A percentile compares a stretch with the other conserved stretches of the same genome.
Conservation (phyloP, 1,140 invertebrate genomes). For the Limonius californicus region DNA sequence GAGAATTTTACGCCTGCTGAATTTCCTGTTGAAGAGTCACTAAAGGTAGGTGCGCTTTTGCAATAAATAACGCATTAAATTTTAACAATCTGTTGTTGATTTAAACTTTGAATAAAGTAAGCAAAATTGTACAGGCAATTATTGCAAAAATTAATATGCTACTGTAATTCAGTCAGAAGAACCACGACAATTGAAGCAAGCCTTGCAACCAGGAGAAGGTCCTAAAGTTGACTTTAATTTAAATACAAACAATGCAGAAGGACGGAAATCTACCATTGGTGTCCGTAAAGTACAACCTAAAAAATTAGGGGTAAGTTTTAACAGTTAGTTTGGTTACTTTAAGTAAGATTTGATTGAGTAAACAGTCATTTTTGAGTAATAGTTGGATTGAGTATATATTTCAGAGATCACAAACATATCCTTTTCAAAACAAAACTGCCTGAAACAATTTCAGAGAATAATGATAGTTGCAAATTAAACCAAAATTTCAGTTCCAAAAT, state of each 20-base stretch:
- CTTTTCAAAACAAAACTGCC: too few relatives aligned
- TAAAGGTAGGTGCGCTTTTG: not conserved
- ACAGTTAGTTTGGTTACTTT: too few relatives aligned
- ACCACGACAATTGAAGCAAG: not conserved
- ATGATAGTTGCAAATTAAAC: too few relatives aligned
- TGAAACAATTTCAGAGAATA: too few relatives aligned
- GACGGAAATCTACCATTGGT: constrained; percentile 70
- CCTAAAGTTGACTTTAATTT: constrained; percentile 50
- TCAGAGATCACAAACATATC: too few relatives aligned
- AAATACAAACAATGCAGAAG: constrained; percentile 27
- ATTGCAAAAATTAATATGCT: too few relatives aligned
- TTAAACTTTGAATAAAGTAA: too few relatives aligned
- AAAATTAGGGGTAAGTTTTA: constrained; percentile 61
- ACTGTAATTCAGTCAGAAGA: not conserved
- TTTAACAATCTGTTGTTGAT: too few relatives aligned
- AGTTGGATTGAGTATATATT: too few relatives aligned
- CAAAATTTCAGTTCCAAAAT: too few relatives aligned
- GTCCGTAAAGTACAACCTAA: constrained; percentile 62
- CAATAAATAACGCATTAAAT: too few relatives aligned
- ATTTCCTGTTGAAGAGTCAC: not conserved
- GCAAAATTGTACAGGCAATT: too few relatives aligned
- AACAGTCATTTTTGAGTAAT: not conserved
- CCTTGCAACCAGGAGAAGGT: constrained; percentile 23
- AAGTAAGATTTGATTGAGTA: not conserved
- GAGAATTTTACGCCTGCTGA: constrained; percentile 45